Evolutionary conservation across 23 tunicate species (phyloP).

Genomic region (Halocynthia aurantium): DNA sequence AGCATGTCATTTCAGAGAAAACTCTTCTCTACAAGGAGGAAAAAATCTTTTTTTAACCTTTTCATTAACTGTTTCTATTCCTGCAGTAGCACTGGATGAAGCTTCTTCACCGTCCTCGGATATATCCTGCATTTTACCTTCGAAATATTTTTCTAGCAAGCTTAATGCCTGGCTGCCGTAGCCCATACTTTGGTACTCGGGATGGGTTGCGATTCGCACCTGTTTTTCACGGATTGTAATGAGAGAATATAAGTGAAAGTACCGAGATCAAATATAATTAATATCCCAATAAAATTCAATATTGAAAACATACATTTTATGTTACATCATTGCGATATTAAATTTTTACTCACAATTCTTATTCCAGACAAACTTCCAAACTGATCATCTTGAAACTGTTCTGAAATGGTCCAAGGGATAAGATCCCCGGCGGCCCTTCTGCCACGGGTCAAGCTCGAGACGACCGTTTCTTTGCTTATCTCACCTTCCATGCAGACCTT

Average conservation of each 20-base stretch:
- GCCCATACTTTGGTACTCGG: conserved; percentile 93
- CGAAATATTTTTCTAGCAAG: conserved; percentile 83
- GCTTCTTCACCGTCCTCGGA: conserved; percentile 42
- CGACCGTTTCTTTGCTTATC: conserved; percentile 59
- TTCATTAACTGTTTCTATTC: conserved; percentile 39
- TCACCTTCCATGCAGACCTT: conserved; percentile 91
- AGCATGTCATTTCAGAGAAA: no score
- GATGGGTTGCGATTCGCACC: conserved; percentile 99
- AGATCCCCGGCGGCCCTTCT: conserved; percentile 81
- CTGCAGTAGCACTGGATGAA: conserved; percentile 1
- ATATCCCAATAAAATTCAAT: no score
- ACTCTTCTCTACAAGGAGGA: no score
- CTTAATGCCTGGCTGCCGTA: conserved; percentile 79
- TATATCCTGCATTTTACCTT: conserved; percentile 54
- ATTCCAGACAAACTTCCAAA: conserved; percentile 80
- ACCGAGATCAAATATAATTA: background rate
- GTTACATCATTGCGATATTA: background rate
- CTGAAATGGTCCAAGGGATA: conserved; percentile 99
- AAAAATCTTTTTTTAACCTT: conserved; percentile 17
- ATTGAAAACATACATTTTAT: no score
- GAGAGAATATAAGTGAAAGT: background rate
- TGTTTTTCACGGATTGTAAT: background rate
- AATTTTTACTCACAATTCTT: conserved; percentile 44
- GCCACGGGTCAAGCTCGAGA: conserved; percentile 46
- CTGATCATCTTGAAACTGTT: conserved; percentile 90